Base-by-base conservation (phyloP, 2,888 invertebrate species). In the Caenorhabditis imperialis region DNA sequence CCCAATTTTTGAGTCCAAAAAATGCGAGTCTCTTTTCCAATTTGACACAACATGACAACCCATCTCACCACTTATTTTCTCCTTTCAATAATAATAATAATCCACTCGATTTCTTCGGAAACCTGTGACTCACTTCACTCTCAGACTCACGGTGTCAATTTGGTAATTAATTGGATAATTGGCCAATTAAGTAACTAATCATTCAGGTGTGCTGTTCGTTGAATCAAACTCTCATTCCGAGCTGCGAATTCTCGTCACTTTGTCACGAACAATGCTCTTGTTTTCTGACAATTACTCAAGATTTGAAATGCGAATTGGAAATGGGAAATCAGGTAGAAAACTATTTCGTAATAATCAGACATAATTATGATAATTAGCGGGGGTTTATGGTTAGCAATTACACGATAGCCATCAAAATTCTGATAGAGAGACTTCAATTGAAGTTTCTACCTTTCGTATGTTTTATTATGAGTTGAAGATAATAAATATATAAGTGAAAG, bases 231-330 rank as follows among this genome's bases (percentile, higher is more conserved):
- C 48, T 81, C 8, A 75, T 62, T 1, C 40, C 69, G 12, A 77
- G 75, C 23, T 81, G 81, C 69, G 79, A 81, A 63, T 81, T 71
- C 38, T 71, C 78, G 7, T 61, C 75, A 0, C 54, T 79, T 27
- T 81, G 81, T 45, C 53, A 63, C 23, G 72, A 71, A n/a, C 16
- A 37, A 16, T 72, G 77, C 23, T 74, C 78, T 5, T 75, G 71
- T 38, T 81, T 75, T 35, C 40, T 75, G 20, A 65, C 73, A 7
- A 47, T 77, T n/a, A 51, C 74, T 0, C 22, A 51, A 20, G 62
- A 71, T 62, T 48, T 77, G 16, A 30, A 51, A 12, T 77, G 77
- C 35, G 25, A 37, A 12, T 1, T 45, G 12, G 37, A 30, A 6
- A 20, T 4, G 6, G 25, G 14, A 10, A 25, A 45, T 45, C 6